These are phyloP conservation scores for Drosophila kanapiae DNA, from an alignment of 1,140 invertebrate species.

Conservation along the genomic window DNA sequence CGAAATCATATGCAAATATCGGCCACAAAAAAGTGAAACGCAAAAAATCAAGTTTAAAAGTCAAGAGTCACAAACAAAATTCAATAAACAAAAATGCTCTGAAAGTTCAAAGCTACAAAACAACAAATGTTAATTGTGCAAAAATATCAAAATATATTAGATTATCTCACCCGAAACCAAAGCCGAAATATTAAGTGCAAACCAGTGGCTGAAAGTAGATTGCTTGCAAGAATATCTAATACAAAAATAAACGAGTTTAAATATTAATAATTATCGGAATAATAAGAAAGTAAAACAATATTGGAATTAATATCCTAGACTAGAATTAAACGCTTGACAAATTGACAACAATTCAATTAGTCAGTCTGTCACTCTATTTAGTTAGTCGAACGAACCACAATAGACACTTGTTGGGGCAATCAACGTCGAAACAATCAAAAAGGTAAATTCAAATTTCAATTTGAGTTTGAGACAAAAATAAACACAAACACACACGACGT, in stretches of 20 bases:
- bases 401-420: conserved; percentile 56
- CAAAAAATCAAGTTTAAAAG: conserved; percentile 60
- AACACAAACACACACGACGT: neutral
- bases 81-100: conserved; percentile 55
- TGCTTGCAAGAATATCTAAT: neutral
- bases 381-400: conserved; percentile 35
- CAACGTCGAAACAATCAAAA: conserved; percentile 66
- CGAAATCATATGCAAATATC: conserved; percentile 50
- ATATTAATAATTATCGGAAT: conserved; percentile 11
- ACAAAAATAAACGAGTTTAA: conserved; percentile 26
- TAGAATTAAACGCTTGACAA: conserved; percentile 46
- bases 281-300: neutral
- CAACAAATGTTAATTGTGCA: conserved; percentile 38
- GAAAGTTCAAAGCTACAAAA: conserved; percentile 65
- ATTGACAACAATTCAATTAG: conserved; percentile 50
- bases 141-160: conserved; percentile 3
- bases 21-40: conserved; percentile 52
- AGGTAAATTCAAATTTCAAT: conserved; percentile 67
- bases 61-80: conserved; percentile 45
- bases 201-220: neutral
- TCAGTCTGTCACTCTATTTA: conserved; percentile 10
- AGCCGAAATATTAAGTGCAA: conserved; percentile 6
- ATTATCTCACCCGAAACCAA: conserved; percentile 4
- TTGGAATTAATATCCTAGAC: neutral
- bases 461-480: conserved; percentile 26